These are phyloP conservation scores for Spatulosminthurus flaviceps DNA, from an alignment of 2,888 invertebrate species.

Conservation along the genomic window DNA sequence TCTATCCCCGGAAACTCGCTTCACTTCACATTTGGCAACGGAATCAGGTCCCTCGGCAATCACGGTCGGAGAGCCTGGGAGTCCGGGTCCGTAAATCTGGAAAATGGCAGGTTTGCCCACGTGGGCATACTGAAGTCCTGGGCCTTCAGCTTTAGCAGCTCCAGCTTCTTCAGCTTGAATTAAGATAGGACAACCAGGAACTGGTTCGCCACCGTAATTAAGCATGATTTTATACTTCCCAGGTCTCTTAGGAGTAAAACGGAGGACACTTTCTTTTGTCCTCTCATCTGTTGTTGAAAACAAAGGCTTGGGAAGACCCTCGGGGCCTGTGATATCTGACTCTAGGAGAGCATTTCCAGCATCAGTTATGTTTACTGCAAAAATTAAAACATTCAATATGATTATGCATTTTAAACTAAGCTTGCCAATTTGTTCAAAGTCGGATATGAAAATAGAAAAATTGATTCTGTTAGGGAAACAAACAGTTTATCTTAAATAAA, in stretches of 20 bases:
- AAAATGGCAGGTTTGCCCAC: slow-evolving; percentile 71
- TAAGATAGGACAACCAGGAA: slow-evolving; percentile 71
- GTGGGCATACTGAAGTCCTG: slow-evolving; percentile 70
- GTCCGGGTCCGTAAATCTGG: slow-evolving; percentile 68
- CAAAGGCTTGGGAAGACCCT: slow-evolving; percentile 83
- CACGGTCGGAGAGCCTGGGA: slow-evolving; percentile 69
- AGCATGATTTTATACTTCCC: slow-evolving; percentile 77
- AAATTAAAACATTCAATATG: neutral
- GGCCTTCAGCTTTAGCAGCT: slow-evolving; percentile 72
- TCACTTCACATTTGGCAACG: slow-evolving; percentile 65
- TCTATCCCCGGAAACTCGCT: slow-evolving; percentile 54
- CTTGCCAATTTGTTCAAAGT: no score
- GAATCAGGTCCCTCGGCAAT: slow-evolving; percentile 73
- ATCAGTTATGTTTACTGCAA: slow-evolving; percentile 78
- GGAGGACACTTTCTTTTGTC: slow-evolving; percentile 78
- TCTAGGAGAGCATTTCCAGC: slow-evolving; percentile 87
- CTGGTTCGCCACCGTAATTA: slow-evolving; percentile 71
- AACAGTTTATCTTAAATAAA: no score
- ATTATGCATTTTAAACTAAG: no score
- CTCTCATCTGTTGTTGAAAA: slow-evolving; percentile 74
- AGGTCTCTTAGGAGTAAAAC: slow-evolving; percentile 84
- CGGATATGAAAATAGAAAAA: no score
- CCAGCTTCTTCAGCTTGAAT: slow-evolving; percentile 72
- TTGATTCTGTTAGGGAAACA: no score
- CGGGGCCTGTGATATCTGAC: slow-evolving; percentile 86